Evolutionary conservation across 1,140 invertebrate species (phyloP).

Genomic region (Schlechtendalia chinensis): DNA sequence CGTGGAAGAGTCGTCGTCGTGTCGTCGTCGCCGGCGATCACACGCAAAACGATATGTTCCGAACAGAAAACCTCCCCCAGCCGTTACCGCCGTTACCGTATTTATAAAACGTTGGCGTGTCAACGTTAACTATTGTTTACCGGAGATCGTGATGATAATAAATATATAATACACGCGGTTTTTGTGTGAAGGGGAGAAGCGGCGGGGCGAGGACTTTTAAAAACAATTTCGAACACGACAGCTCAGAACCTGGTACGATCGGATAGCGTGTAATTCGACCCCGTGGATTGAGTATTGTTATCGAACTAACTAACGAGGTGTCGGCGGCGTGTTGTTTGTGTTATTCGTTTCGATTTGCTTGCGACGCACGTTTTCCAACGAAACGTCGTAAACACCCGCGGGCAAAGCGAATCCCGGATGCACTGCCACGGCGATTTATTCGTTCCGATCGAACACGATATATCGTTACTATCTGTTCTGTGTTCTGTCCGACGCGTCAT

Average conservation of each 20-base stretch:
- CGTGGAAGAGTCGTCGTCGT: constrained; percentile 14
- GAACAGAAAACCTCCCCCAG: too few species aligned
- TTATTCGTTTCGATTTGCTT: constrained; percentile 24
- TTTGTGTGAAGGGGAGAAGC: not conserved
- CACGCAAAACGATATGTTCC: not conserved
- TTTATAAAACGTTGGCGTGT: constrained; percentile 27
- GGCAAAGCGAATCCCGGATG: too few species aligned
- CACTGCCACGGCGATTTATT: too few species aligned
- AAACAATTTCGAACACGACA: constrained; percentile 44
- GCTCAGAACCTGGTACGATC: constrained; percentile 44
- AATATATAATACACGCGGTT: not conserved
- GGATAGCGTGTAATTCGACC: constrained; percentile 41
- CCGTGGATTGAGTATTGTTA: constrained; percentile 13
- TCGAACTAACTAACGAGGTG: constrained; percentile 46
- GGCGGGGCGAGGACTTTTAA: constrained; percentile 10
- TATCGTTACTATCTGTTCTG: too few species aligned
- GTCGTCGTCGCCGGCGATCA: constrained; percentile 13
- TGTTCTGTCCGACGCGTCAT: too few species aligned
- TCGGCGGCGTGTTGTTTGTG: too few species aligned
- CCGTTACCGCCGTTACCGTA: too few species aligned
- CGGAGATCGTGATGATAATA: constrained; percentile 19
- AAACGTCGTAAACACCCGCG: not conserved
- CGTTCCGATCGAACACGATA: too few species aligned
- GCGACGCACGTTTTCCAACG: not conserved
- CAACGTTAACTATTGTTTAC: constrained; percentile 30